phyloP scores from a whole-genome alignment of 1,140 invertebrate species.

The Pogonomyrmex barbatus region DNA sequence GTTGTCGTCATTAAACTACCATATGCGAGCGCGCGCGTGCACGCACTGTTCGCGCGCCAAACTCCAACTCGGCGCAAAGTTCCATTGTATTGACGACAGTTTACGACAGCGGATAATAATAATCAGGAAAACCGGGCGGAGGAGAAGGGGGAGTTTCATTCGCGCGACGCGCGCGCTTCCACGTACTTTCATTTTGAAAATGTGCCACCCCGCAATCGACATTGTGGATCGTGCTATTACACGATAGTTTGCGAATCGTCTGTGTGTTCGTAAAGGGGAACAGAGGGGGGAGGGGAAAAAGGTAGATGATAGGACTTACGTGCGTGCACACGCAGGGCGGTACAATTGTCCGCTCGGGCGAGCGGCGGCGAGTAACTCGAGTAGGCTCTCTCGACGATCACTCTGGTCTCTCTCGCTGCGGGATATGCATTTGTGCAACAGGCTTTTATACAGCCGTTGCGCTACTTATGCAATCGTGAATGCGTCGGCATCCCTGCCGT shows the following conservation, averaged over 20 bases:
- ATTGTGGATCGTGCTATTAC: slow-evolving; percentile 68
- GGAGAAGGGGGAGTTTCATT: slow-evolving; percentile 1
- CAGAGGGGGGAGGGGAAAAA: not conserved
- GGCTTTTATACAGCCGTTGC: slow-evolving; percentile 74
- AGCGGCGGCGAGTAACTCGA: slow-evolving; percentile 75
- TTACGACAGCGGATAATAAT: slow-evolving; percentile 59
- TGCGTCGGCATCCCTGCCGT: slow-evolving; percentile 64
- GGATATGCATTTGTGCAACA: slow-evolving; percentile 76
- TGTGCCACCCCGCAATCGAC: slow-evolving; percentile 48
- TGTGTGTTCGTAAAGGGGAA: slow-evolving; percentile 5
- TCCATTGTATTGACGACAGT: slow-evolving; percentile 57
- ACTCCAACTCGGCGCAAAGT: slow-evolving; percentile 46
- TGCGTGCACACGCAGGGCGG: slow-evolving; percentile 57
- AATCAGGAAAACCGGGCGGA: slow-evolving; percentile 53
- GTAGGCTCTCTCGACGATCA: slow-evolving; percentile 75
- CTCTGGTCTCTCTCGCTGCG: slow-evolving; percentile 69
- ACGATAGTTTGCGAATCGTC: slow-evolving; percentile 68
- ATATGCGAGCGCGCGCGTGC: slow-evolving; percentile 41
- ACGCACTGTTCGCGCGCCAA: slow-evolving; percentile 32
- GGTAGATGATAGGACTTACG: slow-evolving; percentile 49
- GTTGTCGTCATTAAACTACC: slow-evolving; percentile 57
- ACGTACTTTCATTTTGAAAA: slow-evolving; percentile 49
- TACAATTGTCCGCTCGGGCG: slow-evolving; percentile 71
- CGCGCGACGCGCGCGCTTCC: slow-evolving; percentile 29
- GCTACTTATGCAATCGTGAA: slow-evolving; percentile 77